phyloP scores from a whole-genome alignment of 2,113 vertebrate species.

The Bagarius yarrelli region DNA sequence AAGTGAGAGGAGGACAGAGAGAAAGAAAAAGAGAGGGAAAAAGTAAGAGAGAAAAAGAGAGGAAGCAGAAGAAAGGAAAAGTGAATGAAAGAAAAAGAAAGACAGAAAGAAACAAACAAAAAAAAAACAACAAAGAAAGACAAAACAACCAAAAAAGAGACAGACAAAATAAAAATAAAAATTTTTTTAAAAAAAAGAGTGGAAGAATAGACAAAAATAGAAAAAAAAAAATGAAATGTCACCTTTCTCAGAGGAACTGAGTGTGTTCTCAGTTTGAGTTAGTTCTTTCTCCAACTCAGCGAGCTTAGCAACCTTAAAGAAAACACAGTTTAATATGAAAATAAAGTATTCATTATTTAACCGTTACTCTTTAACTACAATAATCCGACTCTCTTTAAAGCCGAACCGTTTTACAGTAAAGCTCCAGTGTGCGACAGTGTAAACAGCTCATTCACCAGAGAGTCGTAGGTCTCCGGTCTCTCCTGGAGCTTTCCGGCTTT shows the following conservation, averaged over 20 bases:
- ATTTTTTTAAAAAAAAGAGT: too few species aligned
- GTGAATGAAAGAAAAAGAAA: too few species aligned
- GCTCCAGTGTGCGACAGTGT: neutral
- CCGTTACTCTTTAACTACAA: neutral
- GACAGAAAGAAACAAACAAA: too few species aligned
- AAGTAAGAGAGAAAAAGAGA: too few species aligned
- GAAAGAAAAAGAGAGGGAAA: too few species aligned
- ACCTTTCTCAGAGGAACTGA: slow-evolving; percentile 81
- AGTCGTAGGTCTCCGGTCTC: slow-evolving; percentile 86
- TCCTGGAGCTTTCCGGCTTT: slow-evolving; percentile 94
- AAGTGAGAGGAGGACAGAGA: too few species aligned
- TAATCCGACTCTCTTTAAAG: neutral
- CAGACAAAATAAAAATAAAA: too few species aligned
- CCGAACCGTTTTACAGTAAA: neutral
- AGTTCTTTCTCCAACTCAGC: slow-evolving; percentile 84
- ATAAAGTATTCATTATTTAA: neutral
- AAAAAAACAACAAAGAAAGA: too few species aligned
- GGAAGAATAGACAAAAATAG: too few species aligned
- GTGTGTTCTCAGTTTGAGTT: slow-evolving; percentile 80
- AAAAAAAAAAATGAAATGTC: slow-evolving; percentile 48
- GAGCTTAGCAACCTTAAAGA: slow-evolving; percentile 81
- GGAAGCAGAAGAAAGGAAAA: too few species aligned
- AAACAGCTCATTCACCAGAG: slow-evolving; percentile 75
- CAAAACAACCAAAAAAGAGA: too few species aligned
- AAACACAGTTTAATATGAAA: neutral